phyloP scores from a whole-genome alignment of 2,888 invertebrate species.

The Notodonta dromedarius region DNA sequence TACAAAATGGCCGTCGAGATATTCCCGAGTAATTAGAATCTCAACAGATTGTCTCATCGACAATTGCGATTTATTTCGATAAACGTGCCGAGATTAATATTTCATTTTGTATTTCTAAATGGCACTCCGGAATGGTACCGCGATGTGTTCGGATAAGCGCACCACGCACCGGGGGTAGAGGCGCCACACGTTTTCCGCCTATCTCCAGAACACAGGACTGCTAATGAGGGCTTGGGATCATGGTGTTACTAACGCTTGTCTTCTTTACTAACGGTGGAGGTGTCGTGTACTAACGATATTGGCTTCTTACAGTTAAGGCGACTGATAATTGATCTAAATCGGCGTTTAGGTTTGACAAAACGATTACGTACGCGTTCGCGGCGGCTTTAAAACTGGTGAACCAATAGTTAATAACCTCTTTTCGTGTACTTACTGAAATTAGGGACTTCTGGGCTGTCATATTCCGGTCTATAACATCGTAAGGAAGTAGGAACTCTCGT shows the following conservation, averaged over 20 bases:
- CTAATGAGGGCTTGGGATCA: slow-evolving; percentile 49
- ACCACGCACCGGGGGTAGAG: slow-evolving; percentile 72
- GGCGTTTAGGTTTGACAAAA: neutral
- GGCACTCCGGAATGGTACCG: slow-evolving; percentile 56
- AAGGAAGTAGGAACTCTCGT: slow-evolving; percentile 28
- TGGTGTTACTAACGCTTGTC: slow-evolving; percentile 59
- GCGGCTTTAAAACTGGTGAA: neutral
- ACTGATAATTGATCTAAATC: slow-evolving; percentile 16
- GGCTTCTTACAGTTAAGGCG: slow-evolving; percentile 34
- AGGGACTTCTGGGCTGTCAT: too few species aligned
- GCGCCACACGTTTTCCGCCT: slow-evolving; percentile 61
- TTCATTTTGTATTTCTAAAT: slow-evolving; percentile 65
- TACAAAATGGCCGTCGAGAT: slow-evolving; percentile 61
- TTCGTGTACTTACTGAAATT: too few species aligned
- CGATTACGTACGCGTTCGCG: neutral
- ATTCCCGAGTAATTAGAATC: slow-evolving; percentile 71
- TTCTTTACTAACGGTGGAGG: slow-evolving; percentile 44
- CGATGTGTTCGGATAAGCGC: slow-evolving; percentile 80
- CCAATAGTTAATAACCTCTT: neutral
- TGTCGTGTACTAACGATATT: slow-evolving; percentile 24
- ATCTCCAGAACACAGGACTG: slow-evolving; percentile 41
- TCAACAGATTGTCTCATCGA: slow-evolving; percentile 67
- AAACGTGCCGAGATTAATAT: slow-evolving; percentile 63
- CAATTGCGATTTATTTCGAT: slow-evolving; percentile 75
- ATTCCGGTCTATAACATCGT: neutral